Base-by-base conservation (phyloP, 2,113 vertebrate species). In the Patagioenas fasciata region DNA sequence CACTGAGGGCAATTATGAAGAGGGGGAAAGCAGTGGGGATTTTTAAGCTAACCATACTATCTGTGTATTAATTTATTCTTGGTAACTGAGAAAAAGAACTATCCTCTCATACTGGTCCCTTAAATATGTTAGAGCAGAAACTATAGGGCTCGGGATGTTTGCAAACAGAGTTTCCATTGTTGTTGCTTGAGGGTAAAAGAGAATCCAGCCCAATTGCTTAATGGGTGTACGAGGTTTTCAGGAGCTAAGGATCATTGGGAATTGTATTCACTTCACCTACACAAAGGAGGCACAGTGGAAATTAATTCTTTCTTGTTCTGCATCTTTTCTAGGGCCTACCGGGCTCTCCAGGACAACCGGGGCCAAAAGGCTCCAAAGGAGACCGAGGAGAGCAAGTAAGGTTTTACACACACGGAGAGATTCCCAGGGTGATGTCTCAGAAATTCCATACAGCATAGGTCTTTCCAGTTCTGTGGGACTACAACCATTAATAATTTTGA, bases 301-400 rank as follows among this genome's bases (percentile, higher is more conserved):
- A 93, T 78, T 71, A 44, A 96, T 77, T 77, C 44, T 50, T 61
- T 69, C 86, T 95, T 28, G 0, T 82, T 84, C 58, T 96, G 25
- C 61, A 32, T 94, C 80, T 96, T 61, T 93, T 85, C 56, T 12
- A 98, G 98, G 98, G 98, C 29, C 95, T 96, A 24, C 97, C 97
- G 4, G 98, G 98, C 61, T 94, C 96, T 85, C 95, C 94, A 82
- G 98, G 98, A 62, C 97, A 97, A 54, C 95, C 96, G 1, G 98
- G 98, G 38, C 84, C 93, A 40, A 95, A 95, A 56, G 98, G 98
- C 57, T 96, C 97, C 57, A 98, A 98, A 98, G 98, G 98, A 96
- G 98, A 98, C 91, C 93, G 94, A 84, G 98, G 98, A 74, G 96
- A 98, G 84, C 97, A 94, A 94, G 98, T 98, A 96, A 98, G 98